Evolutionary conservation across 2,113 vertebrate genomes (phyloP).

Genomic region (Lycaon pictus): DNA sequence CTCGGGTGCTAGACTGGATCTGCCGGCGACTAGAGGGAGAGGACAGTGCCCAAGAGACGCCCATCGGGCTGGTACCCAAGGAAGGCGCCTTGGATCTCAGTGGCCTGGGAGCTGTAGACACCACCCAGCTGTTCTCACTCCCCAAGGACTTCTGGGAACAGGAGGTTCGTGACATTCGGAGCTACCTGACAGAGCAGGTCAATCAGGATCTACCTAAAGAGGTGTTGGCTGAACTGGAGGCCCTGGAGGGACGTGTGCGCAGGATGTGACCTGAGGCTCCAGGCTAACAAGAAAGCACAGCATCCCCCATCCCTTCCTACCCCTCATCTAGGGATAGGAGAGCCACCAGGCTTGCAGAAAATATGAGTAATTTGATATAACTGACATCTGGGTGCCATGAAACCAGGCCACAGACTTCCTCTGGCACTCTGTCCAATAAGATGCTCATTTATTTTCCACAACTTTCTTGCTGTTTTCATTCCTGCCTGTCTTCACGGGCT

Average conservation of each 20-base stretch:
- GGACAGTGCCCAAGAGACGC: conserved; percentile 85
- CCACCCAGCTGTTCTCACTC: conserved; percentile 86
- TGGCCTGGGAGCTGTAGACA: conserved; percentile 83
- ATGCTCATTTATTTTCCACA: conserved; percentile 59
- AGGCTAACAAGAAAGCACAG: not conserved
- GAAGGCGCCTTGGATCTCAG: conserved; percentile 87
- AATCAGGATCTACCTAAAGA: conserved; percentile 91
- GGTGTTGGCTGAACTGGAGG: conserved; percentile 91
- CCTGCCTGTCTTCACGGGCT: not conserved
- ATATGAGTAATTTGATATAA: not conserved
- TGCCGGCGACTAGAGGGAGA: conserved; percentile 89
- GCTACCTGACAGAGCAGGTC: conserved; percentile 94
- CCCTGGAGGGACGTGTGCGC: conserved; percentile 89
- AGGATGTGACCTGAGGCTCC: conserved; percentile 80
- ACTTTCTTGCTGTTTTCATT: conserved; percentile 70
- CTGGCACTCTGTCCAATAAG: conserved; percentile 5
- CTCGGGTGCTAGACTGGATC: conserved; percentile 88
- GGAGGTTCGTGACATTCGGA: conserved; percentile 90
- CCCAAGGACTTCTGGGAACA: conserved; percentile 90
- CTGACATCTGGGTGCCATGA: not conserved
- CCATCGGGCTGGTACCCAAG: conserved; percentile 88
- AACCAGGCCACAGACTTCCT: conserved; percentile 14
- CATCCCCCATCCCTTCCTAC: not conserved
- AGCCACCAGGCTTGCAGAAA: not conserved
- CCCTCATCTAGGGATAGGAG: not conserved